Evolutionary conservation across 2,113 vertebrate species (phyloP), one percentile per base, ranked within the genome.

Genomic region (Aegotheles bennettii): DNA sequence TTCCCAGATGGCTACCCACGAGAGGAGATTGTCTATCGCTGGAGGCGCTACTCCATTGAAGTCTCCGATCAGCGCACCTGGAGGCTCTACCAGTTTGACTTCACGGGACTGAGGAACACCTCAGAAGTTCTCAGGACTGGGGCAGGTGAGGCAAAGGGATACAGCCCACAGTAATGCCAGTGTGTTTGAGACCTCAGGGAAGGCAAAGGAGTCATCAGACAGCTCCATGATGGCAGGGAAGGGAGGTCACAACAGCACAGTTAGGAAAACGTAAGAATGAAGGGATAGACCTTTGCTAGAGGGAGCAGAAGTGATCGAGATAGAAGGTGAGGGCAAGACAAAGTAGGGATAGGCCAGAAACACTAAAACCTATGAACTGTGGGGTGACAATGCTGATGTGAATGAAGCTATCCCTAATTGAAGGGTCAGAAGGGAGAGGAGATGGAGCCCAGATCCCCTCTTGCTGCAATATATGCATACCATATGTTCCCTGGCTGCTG

Each of bases 81-180:
- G 98, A 98, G 98, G 79, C 98, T 98, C 40, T 98, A 98, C 61
- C 98, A 98, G 89, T 98, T 98, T 90, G 97, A 98, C 73, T 98
- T 98, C 93, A 98, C 92, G 0, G 98, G 98, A 45, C 90, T 98
- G 65, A 97, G 97, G 84, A 98, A 98, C 91, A 98, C 97, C 12
- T 97, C 97, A 0, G 97, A 98, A 68, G 96, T 95, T 19, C 84
- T 98, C 59, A 95, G 95, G 84, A 98, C 98, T 8, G 88, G 95
- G 15, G 94, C 96, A 96, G 98, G 98, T 98, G 93, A 96, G 98
- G 89, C 61, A 69, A 45, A 78, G 21, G 20, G 35, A 76, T 45
- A 21, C 25, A 84, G 78, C 50, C 42, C 57, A 50, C 12, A 13
- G 57, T 38, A 81, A 69, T 5, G 2, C 8, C 33, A 4, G 18